Evolutionary conservation across 1,140 invertebrate species (phyloP), one percentile per base, ranked within the genome.

Genomic region (Hyposmocoma kahamanoa): DNA sequence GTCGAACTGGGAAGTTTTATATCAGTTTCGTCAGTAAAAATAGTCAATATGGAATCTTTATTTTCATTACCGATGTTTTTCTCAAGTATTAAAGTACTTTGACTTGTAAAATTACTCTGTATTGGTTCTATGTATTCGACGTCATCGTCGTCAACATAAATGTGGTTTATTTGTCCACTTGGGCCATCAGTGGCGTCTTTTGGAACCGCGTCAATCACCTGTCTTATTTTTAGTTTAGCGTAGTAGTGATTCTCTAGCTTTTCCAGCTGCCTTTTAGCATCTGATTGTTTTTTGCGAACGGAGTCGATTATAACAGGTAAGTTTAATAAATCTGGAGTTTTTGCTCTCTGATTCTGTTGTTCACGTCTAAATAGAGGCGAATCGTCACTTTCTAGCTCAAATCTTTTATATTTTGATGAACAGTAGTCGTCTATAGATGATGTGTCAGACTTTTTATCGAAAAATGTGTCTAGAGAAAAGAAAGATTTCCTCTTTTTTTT

Each of bases 401-500:
- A 87, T 22, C 84, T 72, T 41, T 86, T 85, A 48, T 87, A 87
- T 67, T 87, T 87, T 0, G 86, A 87, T 11, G 86, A 87, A 41
- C 77, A 84, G 45, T 82, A 87, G 57, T 87, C 86, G 47, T 87
- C 86, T 32, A 81, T 74, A 0, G 86, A 87, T 41, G 86, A 87
- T 3, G 77, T 80, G 38, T 86, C 84, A 26, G 86, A 87, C 41
- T 79, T 75, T 61, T 86, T 83, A 60, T 87, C 84, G 28, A 87
- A 84, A 49, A 87, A 86, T 9, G 82, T 81, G 36, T 87, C 86
- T 19, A 87, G 53, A 1, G 86, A 86, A 55, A 87, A 87, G 46
- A 87, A 87, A 1, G 84, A 87, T 56, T 86, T 87, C 6, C 80
- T 62, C 63, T 87, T 84, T 55, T 86, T 85, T 53, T 86, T 87